Evolutionary conservation across 2,888 invertebrate species (phyloP), one percentile per base, ranked within the genome.

Genomic region (Toxonevra muliebris): DNA sequence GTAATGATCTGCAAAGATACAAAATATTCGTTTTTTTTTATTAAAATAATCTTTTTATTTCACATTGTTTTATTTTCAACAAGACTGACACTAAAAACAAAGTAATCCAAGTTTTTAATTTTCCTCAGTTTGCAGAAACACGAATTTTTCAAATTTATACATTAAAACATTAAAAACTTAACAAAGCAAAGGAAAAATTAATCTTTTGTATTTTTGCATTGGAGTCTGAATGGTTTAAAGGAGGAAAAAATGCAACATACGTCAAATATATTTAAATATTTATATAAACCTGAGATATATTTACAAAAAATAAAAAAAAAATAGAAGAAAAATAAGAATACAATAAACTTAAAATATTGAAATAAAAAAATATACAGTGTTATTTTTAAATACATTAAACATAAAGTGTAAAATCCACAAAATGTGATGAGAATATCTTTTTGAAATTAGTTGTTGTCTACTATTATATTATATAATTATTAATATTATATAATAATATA

Each of bases 351-450:
- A 69, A 68, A 68, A 60, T 68, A 68, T 64, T 64, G 62, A 67
- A 59, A 55, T 50, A 57, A 50, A 69, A 30, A 30, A 69, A 69
- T 69, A 66, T 69, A 69, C 69, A 69, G 60, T 63, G 63, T 69
- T 66, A 65, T 66, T 69, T 69, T 65, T 69, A 55, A 40, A 61
- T 40, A 65, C 45, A 42, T 4, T 17, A 63, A 13, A 53, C 20
- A 41, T 30, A 59, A 40, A 52, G 20, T 19, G 19, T 30, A 53
- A 53, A 41, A 52, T 60, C 19, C 54, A 69, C 48, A 65, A 71
- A 20, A 72, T 74, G 75, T 76, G 74, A 74, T 76, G 75, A 71
- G 68, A 60, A 70, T 74, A 65, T 69, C 61, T 69, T 65, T 69
- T 69, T 65, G 67, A 60, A 62, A 62, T 63, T 68, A 65, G 61